Percentiles rank a stretch among this genome's conserved stretches.
Evolutionary conservation across 2,888 invertebrate species (phyloP).

Genomic region (Andrena marginata): DNA sequence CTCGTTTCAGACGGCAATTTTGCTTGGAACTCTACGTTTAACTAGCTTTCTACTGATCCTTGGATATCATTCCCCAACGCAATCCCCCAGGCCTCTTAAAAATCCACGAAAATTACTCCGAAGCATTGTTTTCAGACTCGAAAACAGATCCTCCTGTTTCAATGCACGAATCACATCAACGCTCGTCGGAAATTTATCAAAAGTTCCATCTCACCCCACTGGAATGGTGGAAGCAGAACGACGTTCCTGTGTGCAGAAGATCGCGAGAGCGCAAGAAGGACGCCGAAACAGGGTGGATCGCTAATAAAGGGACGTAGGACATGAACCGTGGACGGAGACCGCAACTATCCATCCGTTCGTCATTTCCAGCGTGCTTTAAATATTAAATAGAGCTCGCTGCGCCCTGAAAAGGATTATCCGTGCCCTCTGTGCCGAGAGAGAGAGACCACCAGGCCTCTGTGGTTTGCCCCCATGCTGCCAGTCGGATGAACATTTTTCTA

Average conservation of each 20-base stretch:
- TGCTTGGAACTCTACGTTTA: slow-evolving; percentile 21
- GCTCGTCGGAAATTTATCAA: not conserved
- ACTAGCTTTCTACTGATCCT: slow-evolving; percentile 43
- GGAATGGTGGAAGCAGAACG: not conserved
- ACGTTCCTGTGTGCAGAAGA: not conserved
- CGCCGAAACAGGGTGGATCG: slow-evolving; percentile 62
- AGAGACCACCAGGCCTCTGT: slow-evolving; percentile 60
- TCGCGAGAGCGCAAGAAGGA: slow-evolving; percentile 6
- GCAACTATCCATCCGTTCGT: slow-evolving; percentile 83
- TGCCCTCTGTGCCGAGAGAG: slow-evolving; percentile 64
- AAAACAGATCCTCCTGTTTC: not conserved
- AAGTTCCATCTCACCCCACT: not conserved
- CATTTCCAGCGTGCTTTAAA: slow-evolving; percentile 83
- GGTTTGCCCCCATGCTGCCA: slow-evolving; percentile 31
- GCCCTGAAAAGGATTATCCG: slow-evolving; percentile 81
- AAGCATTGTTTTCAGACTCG: not conserved
- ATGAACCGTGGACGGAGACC: slow-evolving; percentile 72
- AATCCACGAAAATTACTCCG: not conserved
- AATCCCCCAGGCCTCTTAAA: not conserved
- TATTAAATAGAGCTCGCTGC: slow-evolving; percentile 82
- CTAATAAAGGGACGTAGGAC: slow-evolving; percentile 74
- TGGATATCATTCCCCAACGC: slow-evolving; percentile 1
- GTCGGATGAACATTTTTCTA: slow-evolving; percentile 52
- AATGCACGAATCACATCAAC: not conserved
- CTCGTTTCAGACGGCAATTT: slow-evolving; percentile 44